A percentile compares a stretch with the other conserved stretches of the same genome.
phyloP scores from a whole-genome alignment of 2,888 invertebrate genomes.

The Drosophila quinaria region DNA sequence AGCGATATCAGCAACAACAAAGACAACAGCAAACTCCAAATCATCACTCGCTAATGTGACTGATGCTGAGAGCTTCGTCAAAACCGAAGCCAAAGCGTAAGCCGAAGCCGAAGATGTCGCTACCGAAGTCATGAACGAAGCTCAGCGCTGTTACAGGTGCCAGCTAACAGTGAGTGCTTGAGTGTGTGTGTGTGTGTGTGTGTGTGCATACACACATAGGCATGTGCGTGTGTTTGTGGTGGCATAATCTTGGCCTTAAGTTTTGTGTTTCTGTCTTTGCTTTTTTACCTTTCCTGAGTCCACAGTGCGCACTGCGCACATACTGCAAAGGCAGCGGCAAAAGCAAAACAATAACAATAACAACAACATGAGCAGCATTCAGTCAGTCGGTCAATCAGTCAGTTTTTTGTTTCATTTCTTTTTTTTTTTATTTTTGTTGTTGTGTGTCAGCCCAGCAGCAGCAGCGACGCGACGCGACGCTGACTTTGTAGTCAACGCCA shows the following conservation, averaged over 20 bases:
- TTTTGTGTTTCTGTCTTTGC: conserved; percentile 53
- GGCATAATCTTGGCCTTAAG: conserved; percentile 81
- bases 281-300: conserved; percentile 51
- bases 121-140: conserved; percentile 48
- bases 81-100: conserved; percentile 16
- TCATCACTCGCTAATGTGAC: conserved; percentile 19
- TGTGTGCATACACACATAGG: conserved; percentile 21
- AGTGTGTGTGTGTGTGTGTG: conserved; percentile 23
- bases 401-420: conserved; percentile 26
- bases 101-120: conserved; percentile 37
- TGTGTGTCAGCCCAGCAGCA: conserved; percentile 55
- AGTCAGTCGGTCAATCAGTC: conserved; percentile 68
- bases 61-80: conserved; percentile 40
- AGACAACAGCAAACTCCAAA: conserved; percentile 12
- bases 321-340: conserved; percentile 26
- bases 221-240: conserved; percentile 42
- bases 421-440: conserved; percentile 11
- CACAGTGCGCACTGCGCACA: conserved; percentile 50
- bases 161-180: conserved; percentile 2
- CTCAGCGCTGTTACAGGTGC: conserved; percentile 57
- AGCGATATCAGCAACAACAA: conserved; percentile 11
- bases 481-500: conserved; percentile 36
- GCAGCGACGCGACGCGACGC: conserved; percentile 30
- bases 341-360: conserved; percentile 36
- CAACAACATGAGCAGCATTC: conserved; percentile 23